phyloP scores from a whole-genome alignment of 2,113 vertebrate species.

The Rissa tridactyla region DNA sequence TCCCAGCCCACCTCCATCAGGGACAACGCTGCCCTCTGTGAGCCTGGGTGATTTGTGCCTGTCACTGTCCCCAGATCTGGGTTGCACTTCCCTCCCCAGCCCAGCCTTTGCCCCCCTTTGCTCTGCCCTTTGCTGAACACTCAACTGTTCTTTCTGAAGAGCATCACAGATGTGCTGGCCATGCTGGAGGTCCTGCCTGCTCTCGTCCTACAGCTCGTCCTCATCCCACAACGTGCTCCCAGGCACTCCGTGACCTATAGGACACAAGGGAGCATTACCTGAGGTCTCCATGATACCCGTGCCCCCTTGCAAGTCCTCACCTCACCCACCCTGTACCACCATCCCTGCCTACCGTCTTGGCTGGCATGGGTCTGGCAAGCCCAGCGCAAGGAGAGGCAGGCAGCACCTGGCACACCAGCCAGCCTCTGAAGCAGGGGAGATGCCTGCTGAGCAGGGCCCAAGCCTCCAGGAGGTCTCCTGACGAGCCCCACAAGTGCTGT shows the following conservation, averaged over 20 bases:
- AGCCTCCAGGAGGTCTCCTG: background rate
- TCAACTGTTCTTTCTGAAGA: background rate
- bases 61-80: background rate
- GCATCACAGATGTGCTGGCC: background rate
- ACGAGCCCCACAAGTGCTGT: background rate
- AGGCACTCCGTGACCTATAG: accelerated
- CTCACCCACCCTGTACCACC: background rate
- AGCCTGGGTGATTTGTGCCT: background rate
- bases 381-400: background rate
- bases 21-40: background rate
- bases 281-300: background rate
- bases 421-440: background rate
- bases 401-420: background rate
- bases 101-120: background rate
- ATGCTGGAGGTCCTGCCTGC: background rate
- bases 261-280: background rate
- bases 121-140: background rate
- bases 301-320: background rate
- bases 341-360: background rate
- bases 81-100: accelerated
- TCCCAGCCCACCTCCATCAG: background rate
- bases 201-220: background rate
- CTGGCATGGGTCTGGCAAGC: background rate
- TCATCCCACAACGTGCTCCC: background rate
- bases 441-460: background rate